Evolutionary conservation across 2,113 vertebrate species (phyloP).

Genomic region (Gallinago media): DNA sequence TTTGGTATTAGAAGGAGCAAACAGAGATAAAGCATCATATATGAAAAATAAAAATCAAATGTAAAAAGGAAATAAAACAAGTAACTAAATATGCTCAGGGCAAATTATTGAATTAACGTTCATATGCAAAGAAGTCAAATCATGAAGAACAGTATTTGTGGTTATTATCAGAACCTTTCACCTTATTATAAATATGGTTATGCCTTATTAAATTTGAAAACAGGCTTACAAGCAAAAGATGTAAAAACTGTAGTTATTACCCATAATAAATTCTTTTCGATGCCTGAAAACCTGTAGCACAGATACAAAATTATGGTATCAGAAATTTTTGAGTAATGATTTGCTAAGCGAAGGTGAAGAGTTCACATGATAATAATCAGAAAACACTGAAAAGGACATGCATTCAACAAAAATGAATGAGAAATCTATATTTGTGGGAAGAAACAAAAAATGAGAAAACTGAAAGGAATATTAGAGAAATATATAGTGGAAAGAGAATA

Average conservation of each 20-base stretch:
- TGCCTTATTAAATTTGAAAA: neutral
- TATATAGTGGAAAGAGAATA: neutral
- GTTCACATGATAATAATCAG: neutral
- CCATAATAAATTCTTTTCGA: neutral
- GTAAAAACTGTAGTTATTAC: neutral
- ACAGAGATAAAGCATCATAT: neutral
- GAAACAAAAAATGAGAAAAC: neutral
- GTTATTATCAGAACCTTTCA: neutral
- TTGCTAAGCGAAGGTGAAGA: neutral
- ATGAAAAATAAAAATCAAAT: neutral
- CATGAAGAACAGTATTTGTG: neutral
- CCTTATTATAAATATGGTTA: neutral
- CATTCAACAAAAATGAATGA: neutral
- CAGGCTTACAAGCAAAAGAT: neutral
- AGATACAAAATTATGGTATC: neutral
- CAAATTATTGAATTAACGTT: neutral
- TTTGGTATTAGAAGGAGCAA: neutral
- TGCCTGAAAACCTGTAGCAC: neutral
- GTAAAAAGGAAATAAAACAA: conserved; percentile 18
- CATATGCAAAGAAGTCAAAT: neutral
- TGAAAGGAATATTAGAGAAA: neutral
- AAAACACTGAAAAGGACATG: neutral
- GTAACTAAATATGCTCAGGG: neutral
- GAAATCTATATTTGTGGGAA: neutral
- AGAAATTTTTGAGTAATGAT: neutral